phyloP scores from a whole-genome alignment of 1,140 invertebrate genomes.

The Polypedilum pembai region DNA sequence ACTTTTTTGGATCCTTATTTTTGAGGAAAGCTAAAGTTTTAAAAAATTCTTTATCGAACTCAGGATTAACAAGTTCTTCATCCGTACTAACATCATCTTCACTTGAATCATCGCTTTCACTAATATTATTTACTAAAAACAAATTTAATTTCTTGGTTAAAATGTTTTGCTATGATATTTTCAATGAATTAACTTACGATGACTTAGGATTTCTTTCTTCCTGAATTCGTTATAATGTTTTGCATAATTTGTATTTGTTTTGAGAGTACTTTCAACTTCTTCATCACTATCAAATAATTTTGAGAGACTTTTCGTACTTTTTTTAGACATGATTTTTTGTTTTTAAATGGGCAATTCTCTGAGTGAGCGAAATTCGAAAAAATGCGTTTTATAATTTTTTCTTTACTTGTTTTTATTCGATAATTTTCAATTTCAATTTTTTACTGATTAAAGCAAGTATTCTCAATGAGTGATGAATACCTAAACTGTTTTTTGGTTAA shows the following conservation, averaged over 20 bases:
- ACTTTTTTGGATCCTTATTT: constrained; percentile 80
- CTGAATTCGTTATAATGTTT: constrained; percentile 73
- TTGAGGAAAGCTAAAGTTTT: constrained; percentile 78
- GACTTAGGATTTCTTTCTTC: constrained; percentile 76
- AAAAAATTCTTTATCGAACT: constrained; percentile 78
- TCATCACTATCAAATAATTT: constrained; percentile 44
- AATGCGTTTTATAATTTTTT: no score
- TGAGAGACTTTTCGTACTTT: constrained; percentile 29
- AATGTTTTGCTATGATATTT: constrained; percentile 30
- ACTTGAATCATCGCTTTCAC: constrained; percentile 48
- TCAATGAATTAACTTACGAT: constrained; percentile 53
- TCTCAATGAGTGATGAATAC: no score
- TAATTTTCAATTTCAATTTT: no score
- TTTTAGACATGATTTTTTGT: not conserved
- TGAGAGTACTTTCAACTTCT: constrained; percentile 49
- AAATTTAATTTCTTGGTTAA: constrained; percentile 32
- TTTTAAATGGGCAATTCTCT: not conserved
- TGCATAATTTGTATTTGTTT: constrained; percentile 72
- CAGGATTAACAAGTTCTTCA: constrained; percentile 50
- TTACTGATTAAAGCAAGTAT: no score
- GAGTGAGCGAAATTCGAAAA: no score
- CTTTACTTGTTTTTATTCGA: no score
- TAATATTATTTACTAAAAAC: constrained; percentile 63
- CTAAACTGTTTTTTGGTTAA: no score
- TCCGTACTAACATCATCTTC: constrained; percentile 55